phyloP scores from a whole-genome alignment of 2,888 invertebrate genomes.

The Lucinisca nassula region DNA sequence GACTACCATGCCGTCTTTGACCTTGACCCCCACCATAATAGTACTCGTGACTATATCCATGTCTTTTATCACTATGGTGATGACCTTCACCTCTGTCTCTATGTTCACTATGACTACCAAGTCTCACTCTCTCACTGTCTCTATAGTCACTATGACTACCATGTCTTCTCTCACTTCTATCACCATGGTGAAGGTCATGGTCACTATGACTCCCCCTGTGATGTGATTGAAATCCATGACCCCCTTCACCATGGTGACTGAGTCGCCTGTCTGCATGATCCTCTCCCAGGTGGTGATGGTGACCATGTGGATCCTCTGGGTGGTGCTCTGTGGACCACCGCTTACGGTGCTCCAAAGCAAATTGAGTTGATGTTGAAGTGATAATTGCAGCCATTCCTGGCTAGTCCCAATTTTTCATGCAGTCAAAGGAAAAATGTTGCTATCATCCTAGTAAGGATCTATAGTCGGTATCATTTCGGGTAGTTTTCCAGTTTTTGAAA shows the following conservation, averaged over 20 bases:
- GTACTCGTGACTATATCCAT: background rate
- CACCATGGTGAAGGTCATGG: background rate
- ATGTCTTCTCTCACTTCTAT: background rate
- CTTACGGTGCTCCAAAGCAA: conserved; percentile 70
- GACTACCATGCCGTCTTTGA: conserved; percentile 9
- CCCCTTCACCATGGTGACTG: conserved; percentile 10
- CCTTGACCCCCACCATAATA: background rate
- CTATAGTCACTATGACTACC: background rate
- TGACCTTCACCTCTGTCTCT: background rate
- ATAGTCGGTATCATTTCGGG: too few relatives aligned
- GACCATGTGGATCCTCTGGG: conserved; percentile 25
- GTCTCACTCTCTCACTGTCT: background rate
- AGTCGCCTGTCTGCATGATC: background rate
- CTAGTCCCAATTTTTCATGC: too few relatives aligned
- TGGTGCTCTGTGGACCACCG: conserved; percentile 59
- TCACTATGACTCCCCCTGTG: background rate
- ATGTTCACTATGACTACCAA: background rate
- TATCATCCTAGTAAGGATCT: too few relatives aligned
- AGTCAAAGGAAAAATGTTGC: too few relatives aligned
- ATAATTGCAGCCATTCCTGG: conserved; percentile 68
- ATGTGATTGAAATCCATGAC: background rate
- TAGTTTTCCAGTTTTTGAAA: too few relatives aligned
- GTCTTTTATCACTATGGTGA: background rate
- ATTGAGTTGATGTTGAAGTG: conserved; percentile 74
- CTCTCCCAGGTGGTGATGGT: conserved; percentile 18